Conservation (phyloP, 1,140 invertebrate genomes). For the Zaprionus nigranus region DNA sequence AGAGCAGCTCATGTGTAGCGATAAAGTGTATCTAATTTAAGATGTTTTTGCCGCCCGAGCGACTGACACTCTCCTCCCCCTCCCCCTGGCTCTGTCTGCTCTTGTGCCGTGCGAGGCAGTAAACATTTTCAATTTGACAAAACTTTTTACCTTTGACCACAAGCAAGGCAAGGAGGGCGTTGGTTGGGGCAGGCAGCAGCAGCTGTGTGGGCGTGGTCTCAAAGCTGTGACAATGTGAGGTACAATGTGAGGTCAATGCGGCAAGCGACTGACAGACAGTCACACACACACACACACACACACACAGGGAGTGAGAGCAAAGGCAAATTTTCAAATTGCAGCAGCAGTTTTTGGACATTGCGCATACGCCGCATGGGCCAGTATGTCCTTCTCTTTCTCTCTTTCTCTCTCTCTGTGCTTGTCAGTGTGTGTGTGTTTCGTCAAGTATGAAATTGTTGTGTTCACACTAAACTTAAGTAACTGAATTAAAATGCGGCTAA, state of each 20-base stretch:
- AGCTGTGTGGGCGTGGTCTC: constrained; percentile 29
- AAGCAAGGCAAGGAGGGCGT: constrained; percentile 12
- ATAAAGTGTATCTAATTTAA: constrained; percentile 82
- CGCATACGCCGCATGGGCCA: constrained; percentile 41
- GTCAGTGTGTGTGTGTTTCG: constrained; percentile 44
- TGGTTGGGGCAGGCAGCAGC: constrained; percentile 2
- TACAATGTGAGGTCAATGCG: constrained; percentile 79
- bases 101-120: constrained; percentile 56
- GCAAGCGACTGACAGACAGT: constrained; percentile 67
- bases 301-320: constrained; percentile 23
- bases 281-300: constrained; percentile 12
- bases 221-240: constrained; percentile 68
- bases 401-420: neutral
- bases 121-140: constrained; percentile 83
- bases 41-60: constrained; percentile 78
- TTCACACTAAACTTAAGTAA: constrained; percentile 83
- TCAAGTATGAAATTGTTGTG: constrained; percentile 82
- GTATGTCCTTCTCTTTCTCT: neutral
- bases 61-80: constrained; percentile 10
- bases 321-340: constrained; percentile 68
- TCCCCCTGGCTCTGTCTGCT: neutral
- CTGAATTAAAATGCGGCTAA: constrained; percentile 82
- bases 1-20: constrained; percentile 67
- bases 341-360: constrained; percentile 52
- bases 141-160: constrained; percentile 82